phyloP scores from a whole-genome alignment of 2,888 invertebrate species.

The Drosophila parthenogenetica region DNA sequence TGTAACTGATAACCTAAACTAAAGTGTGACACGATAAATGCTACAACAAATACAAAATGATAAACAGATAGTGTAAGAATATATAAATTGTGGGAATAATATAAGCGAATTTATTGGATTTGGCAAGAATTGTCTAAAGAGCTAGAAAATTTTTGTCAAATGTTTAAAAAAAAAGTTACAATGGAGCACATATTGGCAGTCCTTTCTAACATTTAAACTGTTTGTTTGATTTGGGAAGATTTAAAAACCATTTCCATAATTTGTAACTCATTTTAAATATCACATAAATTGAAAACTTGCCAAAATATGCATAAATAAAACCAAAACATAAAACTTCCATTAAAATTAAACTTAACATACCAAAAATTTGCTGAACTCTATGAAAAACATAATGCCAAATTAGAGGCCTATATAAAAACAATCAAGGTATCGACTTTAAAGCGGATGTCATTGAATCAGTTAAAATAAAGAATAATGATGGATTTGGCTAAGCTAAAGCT shows the following conservation, averaged over 20 bases:
- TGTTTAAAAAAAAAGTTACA: not conserved
- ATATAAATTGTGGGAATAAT: constrained; percentile 4
- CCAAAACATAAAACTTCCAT: constrained; percentile 56
- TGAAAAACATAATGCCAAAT: constrained; percentile 13
- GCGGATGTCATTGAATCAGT: constrained; percentile 3
- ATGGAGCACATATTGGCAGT: not conserved
- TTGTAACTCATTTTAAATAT: constrained; percentile 7
- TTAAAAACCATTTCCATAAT: not conserved
- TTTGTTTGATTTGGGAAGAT: not conserved
- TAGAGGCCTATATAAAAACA: constrained; percentile 7
- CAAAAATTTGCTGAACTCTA: constrained; percentile 68
- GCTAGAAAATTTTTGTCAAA: not conserved
- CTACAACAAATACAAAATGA: not conserved
- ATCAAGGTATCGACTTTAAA: constrained; percentile 18
- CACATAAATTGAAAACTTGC: constrained; percentile 24
- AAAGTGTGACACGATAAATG: constrained; percentile 22
- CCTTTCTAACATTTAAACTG: not conserved
- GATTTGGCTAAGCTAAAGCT: constrained; percentile 8
- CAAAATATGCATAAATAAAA: constrained; percentile 18
- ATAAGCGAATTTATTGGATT: not conserved
- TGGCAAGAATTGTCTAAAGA: not conserved
- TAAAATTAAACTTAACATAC: constrained; percentile 40
- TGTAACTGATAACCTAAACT: constrained; percentile 5
- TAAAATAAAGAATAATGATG: constrained; percentile 18
- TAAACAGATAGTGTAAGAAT: not conserved